Base-by-base conservation (phyloP, 2,888 invertebrate genomes). In the Phengaris arion region DNA sequence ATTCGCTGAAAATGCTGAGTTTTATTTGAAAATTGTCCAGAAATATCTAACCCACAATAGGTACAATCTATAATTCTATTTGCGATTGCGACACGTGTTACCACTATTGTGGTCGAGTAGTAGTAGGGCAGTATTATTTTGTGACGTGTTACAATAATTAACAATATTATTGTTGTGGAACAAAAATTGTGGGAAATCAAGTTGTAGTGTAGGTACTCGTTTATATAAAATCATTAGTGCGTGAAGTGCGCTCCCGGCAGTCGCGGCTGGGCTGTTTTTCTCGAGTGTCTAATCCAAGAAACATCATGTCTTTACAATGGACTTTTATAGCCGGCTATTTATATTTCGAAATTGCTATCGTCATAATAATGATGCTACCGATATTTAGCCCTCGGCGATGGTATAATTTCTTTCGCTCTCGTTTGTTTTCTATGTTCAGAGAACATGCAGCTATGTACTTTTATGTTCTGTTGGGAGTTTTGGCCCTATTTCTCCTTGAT, bases 231-330 rank as follows among this genome's bases (percentile, higher is more conserved):
- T 59, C 35, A 64, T 64, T 45, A 35, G 6, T 64, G 64, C 35
- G 35, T 64, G 15, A 10, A 70, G 51, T 52, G 12, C n/a, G 48
- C 15, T 51, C 7, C 6, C 15, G 10, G 48, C 5, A 15, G n/a
- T 51, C 7, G 2, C 15, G 10, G 48, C 5, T 48, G n/a, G 15
- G 15, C 12, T 10, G 22, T 22, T 15, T 22, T 51, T 70, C 46
- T 72, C 35, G 54, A 52, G 72, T n/a, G n/a, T 57, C 57, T 48
- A 59, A 13, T 46, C 22, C 10, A n/a, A 15, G 0, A 74, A 13
- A 4, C 64, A 59, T 48, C 55, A 97, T 97, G 97, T 96, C 96
- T 87, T 92, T 97, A 77, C 97, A 97, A 85, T 97, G 97, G 97
- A 96, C 96, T 13, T 91, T 96, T 75, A 95, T 97, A 74, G 97